Percentiles rank a stretch among this genome's conserved stretches.
Conservation (phyloP, 2,797 vertebrate species). For the Chiloscyllium punctatum region DNA sequence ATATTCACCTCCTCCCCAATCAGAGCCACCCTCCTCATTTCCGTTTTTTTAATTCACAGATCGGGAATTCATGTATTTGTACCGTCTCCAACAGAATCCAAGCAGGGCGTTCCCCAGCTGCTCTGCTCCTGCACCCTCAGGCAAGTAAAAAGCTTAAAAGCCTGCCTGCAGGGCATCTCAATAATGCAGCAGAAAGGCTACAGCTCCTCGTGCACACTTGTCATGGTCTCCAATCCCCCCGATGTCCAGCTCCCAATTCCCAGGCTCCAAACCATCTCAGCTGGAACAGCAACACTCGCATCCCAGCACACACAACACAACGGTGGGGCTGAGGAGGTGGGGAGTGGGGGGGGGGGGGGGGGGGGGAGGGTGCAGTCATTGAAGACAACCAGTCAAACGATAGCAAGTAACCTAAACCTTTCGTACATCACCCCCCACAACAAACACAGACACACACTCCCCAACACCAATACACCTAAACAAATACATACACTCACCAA, state of each 20-base stretch:
- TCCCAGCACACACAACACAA: too few species aligned
- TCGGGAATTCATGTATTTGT: neutral
- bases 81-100: neutral
- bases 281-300: too few species aligned
- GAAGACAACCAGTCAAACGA: too few species aligned
- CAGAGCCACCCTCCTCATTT: too few species aligned
- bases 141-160: neutral
- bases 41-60: neutral
- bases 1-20: neutral
- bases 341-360: too few species aligned
- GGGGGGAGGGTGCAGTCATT: too few species aligned
- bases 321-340: too few species aligned
- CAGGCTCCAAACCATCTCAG: conserved; percentile 37
- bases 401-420: too few species aligned
- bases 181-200: neutral
- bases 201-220: neutral
- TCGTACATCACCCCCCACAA: too few species aligned
- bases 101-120: neutral
- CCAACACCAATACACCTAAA: too few species aligned
- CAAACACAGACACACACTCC: too few species aligned
- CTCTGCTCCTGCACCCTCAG: neutral
- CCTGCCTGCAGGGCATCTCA: conserved; percentile 7
- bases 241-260: neutral
- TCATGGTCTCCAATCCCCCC: neutral
- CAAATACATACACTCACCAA: too few species aligned